A percentile compares a stretch with the other conserved stretches of the same genome.
These are phyloP conservation scores for Drosophila neotestacea DNA, from an alignment of 2,888 invertebrate genomes.

Conservation along the genomic window DNA sequence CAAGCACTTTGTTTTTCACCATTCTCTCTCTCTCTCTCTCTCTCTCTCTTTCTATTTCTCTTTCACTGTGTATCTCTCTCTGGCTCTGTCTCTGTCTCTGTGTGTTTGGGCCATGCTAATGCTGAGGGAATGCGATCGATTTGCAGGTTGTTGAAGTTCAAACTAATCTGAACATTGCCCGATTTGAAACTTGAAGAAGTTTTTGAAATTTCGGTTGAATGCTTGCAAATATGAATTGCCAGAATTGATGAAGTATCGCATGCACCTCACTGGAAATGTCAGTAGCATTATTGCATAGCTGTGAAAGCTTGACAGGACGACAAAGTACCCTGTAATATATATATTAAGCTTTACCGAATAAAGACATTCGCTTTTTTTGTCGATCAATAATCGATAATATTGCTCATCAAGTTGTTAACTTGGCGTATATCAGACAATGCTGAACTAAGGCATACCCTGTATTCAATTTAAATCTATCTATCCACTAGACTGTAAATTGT, in stretches of 20 bases:
- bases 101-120: not conserved
- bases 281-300: conserved; percentile 7
- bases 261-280: conserved; percentile 1
- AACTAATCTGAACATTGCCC: conserved; percentile 13
- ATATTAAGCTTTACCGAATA: too few relatives aligned
- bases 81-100: too few relatives aligned
- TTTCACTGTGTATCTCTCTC: not conserved
- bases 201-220: conserved; percentile 11
- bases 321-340: not conserved
- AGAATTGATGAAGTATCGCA: conserved; percentile 14
- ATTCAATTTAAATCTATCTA: too few relatives aligned
- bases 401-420: too few relatives aligned
- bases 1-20: conserved; percentile 16
- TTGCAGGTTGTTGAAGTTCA: conserved; percentile 9
- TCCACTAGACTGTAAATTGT: too few relatives aligned
- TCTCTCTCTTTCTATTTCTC: not conserved
- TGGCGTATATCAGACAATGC: too few relatives aligned
- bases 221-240: conserved; percentile 7
- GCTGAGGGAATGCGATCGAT: conserved; percentile 6
- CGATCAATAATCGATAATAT: too few relatives aligned
- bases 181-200: not conserved
- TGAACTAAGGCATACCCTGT: not conserved
- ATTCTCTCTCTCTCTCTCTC: not conserved
- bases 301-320: not conserved
- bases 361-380: too few relatives aligned